Conservation (phyloP, 2,888 invertebrate genomes). For the Bellardia bayeri region DNA sequence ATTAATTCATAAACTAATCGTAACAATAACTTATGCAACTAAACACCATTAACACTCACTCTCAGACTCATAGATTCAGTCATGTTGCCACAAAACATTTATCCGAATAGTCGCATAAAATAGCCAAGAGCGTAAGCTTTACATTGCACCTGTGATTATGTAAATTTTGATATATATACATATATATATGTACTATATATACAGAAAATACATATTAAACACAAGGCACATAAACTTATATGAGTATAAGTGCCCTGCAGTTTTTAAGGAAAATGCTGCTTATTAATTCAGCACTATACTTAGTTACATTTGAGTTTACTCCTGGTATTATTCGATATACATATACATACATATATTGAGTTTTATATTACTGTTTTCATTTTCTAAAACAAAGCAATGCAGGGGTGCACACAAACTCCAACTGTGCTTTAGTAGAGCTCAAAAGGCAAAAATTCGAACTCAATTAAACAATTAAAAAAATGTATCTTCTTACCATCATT, state of each 20-base stretch:
- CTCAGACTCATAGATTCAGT: conserved; percentile 15
- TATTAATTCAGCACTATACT: no score
- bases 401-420: no score
- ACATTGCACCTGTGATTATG: conserved; percentile 74
- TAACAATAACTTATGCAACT: conserved; percentile 61
- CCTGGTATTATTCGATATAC: no score
- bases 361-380: no score
- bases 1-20: conserved; percentile 68
- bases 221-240: background rate
- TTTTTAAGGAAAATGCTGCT: no score
- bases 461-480: no score
- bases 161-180: conserved; percentile 64
- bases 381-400: no score
- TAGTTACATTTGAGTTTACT: no score
- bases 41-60: conserved; percentile 62
- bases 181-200: conserved; percentile 14
- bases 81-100: conserved; percentile 49
- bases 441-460: no score
- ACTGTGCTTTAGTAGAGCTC: no score
- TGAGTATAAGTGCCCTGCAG: background rate
- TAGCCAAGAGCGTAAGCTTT: conserved; percentile 64
- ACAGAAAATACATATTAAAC: conserved; percentile 11
- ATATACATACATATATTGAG: no score
- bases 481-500: no score
- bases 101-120: conserved; percentile 54